Conservation (phyloP, 2,113 vertebrate species). For the Progne subis region DNA sequence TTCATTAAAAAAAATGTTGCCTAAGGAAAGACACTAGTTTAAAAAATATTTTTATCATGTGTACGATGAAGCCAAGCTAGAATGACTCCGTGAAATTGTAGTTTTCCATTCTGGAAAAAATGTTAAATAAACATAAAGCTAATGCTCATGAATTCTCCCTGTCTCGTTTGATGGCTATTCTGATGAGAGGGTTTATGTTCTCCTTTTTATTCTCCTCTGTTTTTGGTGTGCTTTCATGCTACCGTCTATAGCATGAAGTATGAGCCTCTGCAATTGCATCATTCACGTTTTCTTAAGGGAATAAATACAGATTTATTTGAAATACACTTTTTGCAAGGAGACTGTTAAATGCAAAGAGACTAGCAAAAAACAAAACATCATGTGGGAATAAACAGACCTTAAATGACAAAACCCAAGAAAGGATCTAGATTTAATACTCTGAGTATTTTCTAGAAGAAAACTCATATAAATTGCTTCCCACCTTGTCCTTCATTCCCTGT, state of each 20-base stretch:
- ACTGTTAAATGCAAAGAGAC: not conserved
- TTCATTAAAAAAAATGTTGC: not conserved
- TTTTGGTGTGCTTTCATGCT: not conserved
- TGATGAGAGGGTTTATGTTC: not conserved
- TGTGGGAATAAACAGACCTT: not conserved
- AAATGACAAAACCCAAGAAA: not conserved
- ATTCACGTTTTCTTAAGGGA: not conserved
- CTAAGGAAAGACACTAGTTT: not conserved
- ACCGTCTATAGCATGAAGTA: not conserved
- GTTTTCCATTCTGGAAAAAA: not conserved
- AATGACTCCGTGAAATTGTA: not conserved
- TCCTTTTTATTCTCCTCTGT: not conserved
- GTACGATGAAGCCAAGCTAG: not conserved
- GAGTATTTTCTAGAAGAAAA: not conserved
- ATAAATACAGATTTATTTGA: not conserved
- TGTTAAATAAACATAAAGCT: rapidly evolving
- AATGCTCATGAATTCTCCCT: not conserved
- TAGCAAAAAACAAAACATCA: not conserved
- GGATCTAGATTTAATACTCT: not conserved
- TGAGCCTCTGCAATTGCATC: not conserved
- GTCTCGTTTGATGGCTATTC: not conserved
- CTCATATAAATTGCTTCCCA: not conserved
- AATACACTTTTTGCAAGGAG: not conserved
- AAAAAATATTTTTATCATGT: not conserved
- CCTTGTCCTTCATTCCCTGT: not conserved